These are phyloP conservation scores for Dascillus cervinus DNA, from an alignment of 2,888 invertebrate genomes.

Conservation along the genomic window DNA sequence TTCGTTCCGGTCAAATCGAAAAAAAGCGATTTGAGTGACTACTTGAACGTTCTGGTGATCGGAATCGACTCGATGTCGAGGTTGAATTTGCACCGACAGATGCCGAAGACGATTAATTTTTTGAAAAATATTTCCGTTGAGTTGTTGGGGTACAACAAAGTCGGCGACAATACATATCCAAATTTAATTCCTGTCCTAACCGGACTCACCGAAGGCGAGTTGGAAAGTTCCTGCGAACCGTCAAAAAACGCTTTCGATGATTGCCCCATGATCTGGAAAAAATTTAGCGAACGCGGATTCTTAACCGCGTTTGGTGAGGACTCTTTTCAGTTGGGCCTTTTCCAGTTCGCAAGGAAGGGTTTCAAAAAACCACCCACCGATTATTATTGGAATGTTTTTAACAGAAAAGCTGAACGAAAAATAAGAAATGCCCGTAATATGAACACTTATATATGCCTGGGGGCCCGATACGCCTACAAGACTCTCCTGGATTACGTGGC, in stretches of 20 bases:
- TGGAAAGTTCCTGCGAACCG: slow-evolving; percentile 58
- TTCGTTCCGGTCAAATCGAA: slow-evolving; percentile 49
- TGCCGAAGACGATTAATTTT: slow-evolving; percentile 59
- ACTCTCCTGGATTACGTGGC: slow-evolving; percentile 64
- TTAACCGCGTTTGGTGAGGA: slow-evolving; percentile 80
- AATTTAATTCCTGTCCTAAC: slow-evolving; percentile 76
- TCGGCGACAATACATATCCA: slow-evolving; percentile 90
- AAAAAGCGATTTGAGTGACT: neutral
- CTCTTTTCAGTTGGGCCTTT: slow-evolving; percentile 66
- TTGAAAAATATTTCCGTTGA: slow-evolving; percentile 59
- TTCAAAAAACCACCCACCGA: slow-evolving; percentile 77
- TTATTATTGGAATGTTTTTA: slow-evolving; percentile 72
- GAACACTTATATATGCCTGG: slow-evolving; percentile 64
- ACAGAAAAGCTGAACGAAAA: slow-evolving; percentile 57
- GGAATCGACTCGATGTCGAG: slow-evolving; percentile 84
- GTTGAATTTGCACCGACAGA: slow-evolving; percentile 74
- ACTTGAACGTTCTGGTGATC: slow-evolving; percentile 65
- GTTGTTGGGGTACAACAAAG: slow-evolving; percentile 84
- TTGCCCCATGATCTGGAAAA: slow-evolving; percentile 80
- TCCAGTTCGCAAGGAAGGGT: slow-evolving; percentile 71
- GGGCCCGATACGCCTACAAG: slow-evolving; percentile 59
- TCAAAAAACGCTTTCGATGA: slow-evolving; percentile 53
- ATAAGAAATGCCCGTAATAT: slow-evolving; percentile 57
- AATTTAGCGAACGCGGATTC: slow-evolving; percentile 63
- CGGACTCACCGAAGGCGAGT: slow-evolving; percentile 60